These are phyloP conservation scores for Leptonema lineaticorne DNA, from an alignment of 1,140 invertebrate species.

Conservation along the genomic window DNA sequence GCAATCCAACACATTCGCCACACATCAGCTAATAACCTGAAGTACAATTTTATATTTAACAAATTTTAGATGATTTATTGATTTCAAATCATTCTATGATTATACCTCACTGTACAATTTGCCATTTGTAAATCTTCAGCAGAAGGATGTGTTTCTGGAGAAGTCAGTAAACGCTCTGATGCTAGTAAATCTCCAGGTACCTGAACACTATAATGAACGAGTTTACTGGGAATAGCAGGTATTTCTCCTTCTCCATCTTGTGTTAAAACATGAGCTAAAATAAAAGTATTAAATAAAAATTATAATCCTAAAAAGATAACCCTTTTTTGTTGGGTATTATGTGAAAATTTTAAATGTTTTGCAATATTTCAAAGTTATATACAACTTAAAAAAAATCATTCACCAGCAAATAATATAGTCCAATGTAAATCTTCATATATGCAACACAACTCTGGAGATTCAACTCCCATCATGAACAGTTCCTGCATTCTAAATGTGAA, in stretches of 20 bases:
- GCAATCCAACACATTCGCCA: constrained; percentile 71
- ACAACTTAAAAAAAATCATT: background rate
- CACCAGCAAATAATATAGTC: constrained; percentile 77
- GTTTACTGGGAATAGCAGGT: constrained; percentile 72
- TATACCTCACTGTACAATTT: constrained; percentile 50
- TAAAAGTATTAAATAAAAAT: background rate
- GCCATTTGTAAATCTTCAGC: constrained; percentile 45
- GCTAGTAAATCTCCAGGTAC: constrained; percentile 57
- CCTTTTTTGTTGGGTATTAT: no score
- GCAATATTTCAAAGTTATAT: no score
- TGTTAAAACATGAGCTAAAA: constrained; percentile 43
- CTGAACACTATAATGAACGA: constrained; percentile 69
- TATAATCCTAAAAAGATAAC: no score
- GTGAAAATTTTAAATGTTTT: no score
- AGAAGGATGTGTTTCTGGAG: constrained; percentile 47
- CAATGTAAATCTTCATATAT: constrained; percentile 88
- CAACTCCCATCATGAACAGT: constrained; percentile 58
- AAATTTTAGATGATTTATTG: background rate
- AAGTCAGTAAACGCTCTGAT: constrained; percentile 62
- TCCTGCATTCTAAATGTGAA: constrained; percentile 53
- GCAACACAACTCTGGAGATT: constrained; percentile 58
- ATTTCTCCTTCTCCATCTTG: constrained; percentile 63
- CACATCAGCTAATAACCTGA: constrained; percentile 64
- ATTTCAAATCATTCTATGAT: constrained; percentile 32
- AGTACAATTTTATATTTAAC: no score